These are phyloP conservation scores for Neolamprologus sp. DNA, from an alignment of 2,113 vertebrate genomes.

Conservation along the genomic window DNA sequence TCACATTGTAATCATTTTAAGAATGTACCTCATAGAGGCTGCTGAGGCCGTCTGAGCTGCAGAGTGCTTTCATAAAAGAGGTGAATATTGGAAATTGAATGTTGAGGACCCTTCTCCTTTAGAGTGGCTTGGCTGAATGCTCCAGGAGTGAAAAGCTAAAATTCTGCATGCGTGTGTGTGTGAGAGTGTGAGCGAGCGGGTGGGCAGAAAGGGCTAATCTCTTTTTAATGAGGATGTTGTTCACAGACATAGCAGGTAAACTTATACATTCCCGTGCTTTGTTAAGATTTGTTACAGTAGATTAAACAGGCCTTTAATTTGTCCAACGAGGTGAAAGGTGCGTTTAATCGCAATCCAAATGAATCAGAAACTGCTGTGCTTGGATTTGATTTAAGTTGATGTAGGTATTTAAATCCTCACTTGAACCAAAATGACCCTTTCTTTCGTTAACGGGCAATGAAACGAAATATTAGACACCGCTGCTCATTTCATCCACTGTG, in stretches of 20 bases:
- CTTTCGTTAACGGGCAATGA: neutral
- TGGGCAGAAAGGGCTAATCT: constrained; percentile 60
- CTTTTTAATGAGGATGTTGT: constrained; percentile 71
- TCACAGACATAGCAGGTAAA: constrained; percentile 43
- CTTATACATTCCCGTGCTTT: constrained; percentile 11
- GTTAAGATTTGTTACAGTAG: constrained; percentile 2
- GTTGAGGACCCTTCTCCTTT: constrained; percentile 45
- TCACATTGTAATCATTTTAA: constrained; percentile 47
- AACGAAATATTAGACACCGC: rapidly evolving
- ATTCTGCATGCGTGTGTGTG: constrained; percentile 1
- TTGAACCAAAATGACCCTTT: neutral
- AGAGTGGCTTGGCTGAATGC: constrained; percentile 29
- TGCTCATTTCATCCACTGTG: neutral
- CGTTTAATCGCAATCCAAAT: neutral
- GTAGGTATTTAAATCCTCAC: neutral
- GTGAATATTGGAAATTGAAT: constrained; percentile 44
- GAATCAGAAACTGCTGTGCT: neutral
- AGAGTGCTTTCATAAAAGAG: constrained; percentile 29
- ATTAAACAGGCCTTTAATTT: constrained; percentile 8
- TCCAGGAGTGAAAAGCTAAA: constrained; percentile 38
- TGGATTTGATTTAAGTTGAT: neutral
- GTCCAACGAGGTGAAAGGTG: neutral
- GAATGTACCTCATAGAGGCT: constrained; percentile 51
- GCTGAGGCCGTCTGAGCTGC: constrained; percentile 6
- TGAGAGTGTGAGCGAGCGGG: neutral